Evolutionary conservation across 1,140 invertebrate species (phyloP).

Genomic region (Rhopalosiphum padi): DNA sequence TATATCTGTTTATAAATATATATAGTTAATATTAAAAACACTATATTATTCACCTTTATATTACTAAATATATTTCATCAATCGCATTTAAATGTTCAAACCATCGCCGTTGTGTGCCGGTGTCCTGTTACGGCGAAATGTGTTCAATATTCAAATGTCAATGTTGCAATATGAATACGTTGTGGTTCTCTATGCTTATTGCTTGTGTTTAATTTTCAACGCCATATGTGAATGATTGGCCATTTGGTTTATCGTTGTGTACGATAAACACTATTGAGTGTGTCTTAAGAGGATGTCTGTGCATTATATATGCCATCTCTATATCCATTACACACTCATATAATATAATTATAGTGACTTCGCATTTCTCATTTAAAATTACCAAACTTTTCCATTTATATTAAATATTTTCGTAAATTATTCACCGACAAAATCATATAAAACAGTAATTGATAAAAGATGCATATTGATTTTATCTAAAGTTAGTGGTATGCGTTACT

Average conservation of each 20-base stretch:
- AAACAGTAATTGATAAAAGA: background rate
- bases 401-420: background rate
- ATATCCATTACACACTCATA: background rate
- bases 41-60: no score
- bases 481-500: fast-evolving
- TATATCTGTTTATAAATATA: no score
- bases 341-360: background rate
- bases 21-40: no score
- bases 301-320: background rate
- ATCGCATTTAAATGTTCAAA: background rate
- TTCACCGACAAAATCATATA: background rate
- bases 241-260: background rate
- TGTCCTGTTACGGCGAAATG: background rate
- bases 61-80: background rate
- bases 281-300: background rate
- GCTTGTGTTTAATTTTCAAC: background rate
- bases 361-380: background rate
- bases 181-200: background rate
- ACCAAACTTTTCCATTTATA: background rate
- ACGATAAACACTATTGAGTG: background rate
- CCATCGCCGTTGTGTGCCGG: background rate
- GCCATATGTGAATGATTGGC: background rate
- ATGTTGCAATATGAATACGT: background rate
- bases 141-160: background rate
- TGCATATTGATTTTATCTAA: background rate